Base-by-base conservation (phyloP, 2,797 vertebrate genomes). In the Labeo calbasu region DNA sequence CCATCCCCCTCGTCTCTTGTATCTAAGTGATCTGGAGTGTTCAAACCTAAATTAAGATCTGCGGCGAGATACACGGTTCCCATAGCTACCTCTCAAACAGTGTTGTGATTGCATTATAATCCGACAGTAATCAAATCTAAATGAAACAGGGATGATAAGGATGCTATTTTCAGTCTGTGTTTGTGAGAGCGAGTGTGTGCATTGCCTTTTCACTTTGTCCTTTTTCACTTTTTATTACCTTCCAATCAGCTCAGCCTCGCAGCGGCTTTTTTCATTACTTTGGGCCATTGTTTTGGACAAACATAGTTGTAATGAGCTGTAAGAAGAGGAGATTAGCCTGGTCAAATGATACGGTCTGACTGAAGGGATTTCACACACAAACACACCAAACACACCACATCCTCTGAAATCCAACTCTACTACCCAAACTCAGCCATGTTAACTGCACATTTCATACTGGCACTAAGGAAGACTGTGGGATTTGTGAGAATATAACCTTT, bases 1-100 rank as follows among this genome's bases (percentile, higher is more conserved):
- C 95, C 96, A 96, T 92, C 85, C 96, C 88, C 92, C 77, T 81
- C 94, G 96, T 97, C 96, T 98, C 96, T 97, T 96, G 97, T 97
- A 98, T 99, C 97, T 97, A 97, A 98, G 97, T 97, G 96, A 99
- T 98, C 97, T 97, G 95, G 96, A 99, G 97, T 99, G 97, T 98
- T 99, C 98, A 97, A 98, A 99, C 97, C 98, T 98, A 99, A 99
- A 99, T 99, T 99, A 99, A 99, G 98, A 99, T 99, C 96, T 97
- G 97, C 94, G 96, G 97, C 95, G 96, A 98, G 98, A 99, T 99
- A 99, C 98, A 98, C 96, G 95, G 98, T 99, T 99, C 97, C 98
- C 98, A 99, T 99, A 97, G 98, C 97, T 98, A 99, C 98, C 95
- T 96, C 97, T 99, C 97, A 97, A 97, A 97, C 97, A 97, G 97